These are phyloP conservation scores for Caenorhabditis panamensis DNA, from an alignment of 2,888 invertebrate species.

Conservation along the genomic window DNA sequence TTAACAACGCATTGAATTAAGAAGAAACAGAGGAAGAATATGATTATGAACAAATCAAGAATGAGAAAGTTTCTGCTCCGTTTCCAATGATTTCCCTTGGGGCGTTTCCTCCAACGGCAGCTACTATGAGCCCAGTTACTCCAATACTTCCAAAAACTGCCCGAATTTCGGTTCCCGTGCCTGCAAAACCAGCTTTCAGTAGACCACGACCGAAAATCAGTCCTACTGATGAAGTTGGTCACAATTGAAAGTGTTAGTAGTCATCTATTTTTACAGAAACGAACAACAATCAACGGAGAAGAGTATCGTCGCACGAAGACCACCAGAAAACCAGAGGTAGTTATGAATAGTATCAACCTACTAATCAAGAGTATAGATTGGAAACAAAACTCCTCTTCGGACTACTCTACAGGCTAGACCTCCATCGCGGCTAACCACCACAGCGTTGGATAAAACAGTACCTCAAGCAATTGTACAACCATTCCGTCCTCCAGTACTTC, in stretches of 20 bases:
- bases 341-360: not conserved
- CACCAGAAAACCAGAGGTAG: constrained; percentile 21
- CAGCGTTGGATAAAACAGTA: constrained; percentile 20
- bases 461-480: constrained; percentile 60
- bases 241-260: not conserved
- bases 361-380: not conserved
- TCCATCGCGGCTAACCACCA: constrained; percentile 22
- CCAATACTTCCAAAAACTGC: too few relatives aligned
- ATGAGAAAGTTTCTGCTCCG: constrained; percentile 54
- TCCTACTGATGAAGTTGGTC: constrained; percentile 30
- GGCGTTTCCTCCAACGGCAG: constrained; percentile 31
- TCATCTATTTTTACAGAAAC: constrained; percentile 19
- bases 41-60: constrained; percentile 65
- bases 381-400: not conserved
- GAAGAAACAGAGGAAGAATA: constrained; percentile 61
- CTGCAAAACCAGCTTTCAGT: constrained; percentile 61
- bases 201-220: constrained; percentile 59
- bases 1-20: not conserved
- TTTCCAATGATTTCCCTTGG: constrained; percentile 65
- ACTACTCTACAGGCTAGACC: constrained; percentile 20
- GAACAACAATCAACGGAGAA: constrained; percentile 13
- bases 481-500: constrained; percentile 36
- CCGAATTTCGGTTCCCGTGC: too few relatives aligned
- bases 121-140: constrained; percentile 22
- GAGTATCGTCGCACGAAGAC: constrained; percentile 1